Conservation (phyloP, 1,140 invertebrate species). For the Dufourea novaeangliae region DNA sequence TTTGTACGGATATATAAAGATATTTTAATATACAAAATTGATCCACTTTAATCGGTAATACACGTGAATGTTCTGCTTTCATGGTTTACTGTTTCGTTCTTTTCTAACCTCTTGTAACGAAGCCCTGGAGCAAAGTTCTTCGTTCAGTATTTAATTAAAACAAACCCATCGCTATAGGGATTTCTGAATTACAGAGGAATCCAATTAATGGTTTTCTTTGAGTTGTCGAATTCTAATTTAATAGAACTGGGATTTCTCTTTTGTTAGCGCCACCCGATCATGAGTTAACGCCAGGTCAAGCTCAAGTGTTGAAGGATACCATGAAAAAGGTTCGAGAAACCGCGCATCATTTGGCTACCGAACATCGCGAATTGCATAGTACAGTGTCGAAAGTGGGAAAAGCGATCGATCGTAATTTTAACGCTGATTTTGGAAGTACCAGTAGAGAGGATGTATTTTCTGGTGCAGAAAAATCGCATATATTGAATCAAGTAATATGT, state of each 20-base stretch:
- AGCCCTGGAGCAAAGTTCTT: background rate
- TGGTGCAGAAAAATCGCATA: constrained; percentile 88
- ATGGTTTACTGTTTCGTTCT: background rate
- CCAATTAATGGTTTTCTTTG: background rate
- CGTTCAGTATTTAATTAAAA: background rate
- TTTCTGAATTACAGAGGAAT: background rate
- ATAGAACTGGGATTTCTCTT: constrained; percentile 24
- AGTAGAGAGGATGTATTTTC: constrained; percentile 93
- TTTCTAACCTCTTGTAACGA: background rate
- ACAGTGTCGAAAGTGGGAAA: constrained; percentile 98
- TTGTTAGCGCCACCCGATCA: constrained; percentile 85
- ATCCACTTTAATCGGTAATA: background rate
- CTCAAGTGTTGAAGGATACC: constrained; percentile 86
- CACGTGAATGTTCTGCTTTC: background rate
- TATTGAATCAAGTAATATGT: constrained; percentile 97
- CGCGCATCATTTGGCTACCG: constrained; percentile 88
- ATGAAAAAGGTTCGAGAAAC: constrained; percentile 89
- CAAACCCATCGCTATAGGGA: background rate
- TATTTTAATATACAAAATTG: too few relatives aligned
- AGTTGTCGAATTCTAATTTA: background rate
- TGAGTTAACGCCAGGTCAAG: constrained; percentile 85
- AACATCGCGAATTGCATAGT: constrained; percentile 90
- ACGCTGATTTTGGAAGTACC: constrained; percentile 94
- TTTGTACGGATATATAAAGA: background rate
- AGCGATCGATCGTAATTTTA: constrained; percentile 97